Base-by-base conservation (phyloP, 2,888 invertebrate genomes). In the Dasysyrphus albostriatus region DNA sequence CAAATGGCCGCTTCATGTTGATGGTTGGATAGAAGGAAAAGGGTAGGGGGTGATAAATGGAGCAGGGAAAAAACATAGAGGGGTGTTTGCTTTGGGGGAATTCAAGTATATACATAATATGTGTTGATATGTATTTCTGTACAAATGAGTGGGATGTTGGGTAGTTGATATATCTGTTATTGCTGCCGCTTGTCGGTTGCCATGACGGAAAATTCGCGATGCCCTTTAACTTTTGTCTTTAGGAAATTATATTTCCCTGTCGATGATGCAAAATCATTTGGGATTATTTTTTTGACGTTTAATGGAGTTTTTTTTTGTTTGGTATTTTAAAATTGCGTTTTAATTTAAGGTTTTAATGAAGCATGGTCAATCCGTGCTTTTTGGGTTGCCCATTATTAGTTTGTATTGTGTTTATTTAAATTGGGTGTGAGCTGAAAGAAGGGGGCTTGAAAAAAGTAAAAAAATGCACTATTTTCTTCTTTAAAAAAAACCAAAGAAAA, bases 161-260 rank as follows among this genome's bases (percentile, higher is more conserved):
- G 14, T 32, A 58, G 24, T 32, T 24, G 24, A 24, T 65, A 14
- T 37, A 32, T 4, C 1, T 24, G 24, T 49, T 3, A n/a, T n/a
- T 9, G 49, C 19, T 39, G 32, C 32, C 24, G 24, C 24, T 51
- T 34, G 44, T 39, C 69, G 61, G 54, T 80, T 76, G 76, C 37
- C 54, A 77, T 61, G 77, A 63, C 42, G 58, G 67, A 69, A 81
- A 73, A 81, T 76, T 51, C 76, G 47, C 76, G 69, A 77, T 81
- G 69, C 69, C 85, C 73, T 77, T 81, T 77, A 81, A 70, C 73
- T 74, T 65, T 81, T 81, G 73, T 85, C 61, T 78, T 61, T 16
- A 77, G 39, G 69, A 72, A 77, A 76, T 69, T 67, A 49, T 78
- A 42, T 74, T n/a, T 74, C 32, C 32, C 42, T 59, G 37, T 37